Evolutionary conservation across 1,140 invertebrate genomes (phyloP).

Genomic region (Meloidogyne hapla): DNA sequence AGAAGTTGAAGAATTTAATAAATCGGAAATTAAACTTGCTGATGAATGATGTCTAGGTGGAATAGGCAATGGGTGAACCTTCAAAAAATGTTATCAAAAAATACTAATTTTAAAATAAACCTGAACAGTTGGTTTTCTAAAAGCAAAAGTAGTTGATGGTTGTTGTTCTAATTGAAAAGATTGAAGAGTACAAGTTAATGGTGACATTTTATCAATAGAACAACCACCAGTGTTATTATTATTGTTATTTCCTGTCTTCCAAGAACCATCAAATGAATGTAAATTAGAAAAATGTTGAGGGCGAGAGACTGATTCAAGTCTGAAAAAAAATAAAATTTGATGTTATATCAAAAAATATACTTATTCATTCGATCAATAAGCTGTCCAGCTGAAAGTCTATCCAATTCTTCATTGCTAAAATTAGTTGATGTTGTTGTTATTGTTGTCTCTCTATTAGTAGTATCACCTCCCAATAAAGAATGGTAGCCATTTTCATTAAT

Average conservation of each 20-base stretch:
- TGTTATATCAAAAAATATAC: constrained; percentile 8
- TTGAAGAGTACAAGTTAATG: background rate
- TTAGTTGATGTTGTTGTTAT: background rate
- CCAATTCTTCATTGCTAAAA: background rate
- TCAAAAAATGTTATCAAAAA: background rate
- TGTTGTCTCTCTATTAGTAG: background rate
- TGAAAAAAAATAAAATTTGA: constrained; percentile 11
- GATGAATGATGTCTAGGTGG: constrained; percentile 15
- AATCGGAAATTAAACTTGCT: constrained; percentile 3
- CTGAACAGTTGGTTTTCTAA: constrained; percentile 25
- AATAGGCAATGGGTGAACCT: constrained; percentile 26
- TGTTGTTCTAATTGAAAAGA: constrained; percentile 13
- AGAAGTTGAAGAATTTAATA: background rate
- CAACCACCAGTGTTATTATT: constrained; percentile 14
- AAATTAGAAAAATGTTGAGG: constrained; percentile 2
- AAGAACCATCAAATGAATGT: background rate
- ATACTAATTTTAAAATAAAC: background rate
- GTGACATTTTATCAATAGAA: constrained; percentile 26
- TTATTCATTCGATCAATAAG: constrained; percentile 26
- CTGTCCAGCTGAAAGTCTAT: constrained; percentile 5
- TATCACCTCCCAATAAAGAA: constrained; percentile 21
- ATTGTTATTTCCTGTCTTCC: background rate
- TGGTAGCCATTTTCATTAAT: constrained; percentile 25
- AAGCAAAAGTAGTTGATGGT: background rate
- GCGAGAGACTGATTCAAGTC: background rate